Evolutionary conservation across 1,140 invertebrate genomes (phyloP), one percentile per base, ranked within the genome.

Genomic region (Orius insidiosus): DNA sequence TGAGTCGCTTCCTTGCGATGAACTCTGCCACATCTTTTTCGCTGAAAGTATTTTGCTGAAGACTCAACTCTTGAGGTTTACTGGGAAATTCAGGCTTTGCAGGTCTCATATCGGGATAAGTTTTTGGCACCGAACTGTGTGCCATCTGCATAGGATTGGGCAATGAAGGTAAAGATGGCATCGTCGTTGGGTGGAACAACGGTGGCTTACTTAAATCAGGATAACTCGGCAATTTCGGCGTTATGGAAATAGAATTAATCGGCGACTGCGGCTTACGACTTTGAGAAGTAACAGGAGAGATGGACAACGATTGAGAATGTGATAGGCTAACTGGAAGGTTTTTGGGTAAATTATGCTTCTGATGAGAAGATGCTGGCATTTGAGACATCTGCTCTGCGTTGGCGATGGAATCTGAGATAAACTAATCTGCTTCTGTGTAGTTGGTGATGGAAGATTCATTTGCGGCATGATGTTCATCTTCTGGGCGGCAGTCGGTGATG

Each of bases 21-120:
- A 15, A 19, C 24, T 24, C n/a, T 30, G 18, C 10, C 14, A 13
- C 6, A 49, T 49, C 34, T 45, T 50, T 15, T 45, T 50, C 6
- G 49, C 49, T 35, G 40, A 15, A 4, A 39, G 38, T n/a, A 50
- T 19, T 43, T 46, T 50, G 47, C 11, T 49, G 47, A 1, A 49
- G 15, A n/a, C 41, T 44, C 9, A 35, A n/a, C 37, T 46, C 39
- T 13, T 34, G 47, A 10, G 39, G 14, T 9, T 30, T 8, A 30
- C 16, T 5, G 3, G 13, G 38, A 4, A 10, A 18, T 10, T 18
- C 18, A 2, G 16, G 24, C 10, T 31, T 9, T 11, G 7, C n/a
- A 2, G 19, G 19, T n/a, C 31, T 18, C 8, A 30, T 18, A 8
- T 30, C 18, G 2, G 41, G n/a, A 15, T 43, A 30, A 5, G 31